phyloP scores from a whole-genome alignment of 2,888 invertebrate species.

The Aspidiotus rigidus region DNA sequence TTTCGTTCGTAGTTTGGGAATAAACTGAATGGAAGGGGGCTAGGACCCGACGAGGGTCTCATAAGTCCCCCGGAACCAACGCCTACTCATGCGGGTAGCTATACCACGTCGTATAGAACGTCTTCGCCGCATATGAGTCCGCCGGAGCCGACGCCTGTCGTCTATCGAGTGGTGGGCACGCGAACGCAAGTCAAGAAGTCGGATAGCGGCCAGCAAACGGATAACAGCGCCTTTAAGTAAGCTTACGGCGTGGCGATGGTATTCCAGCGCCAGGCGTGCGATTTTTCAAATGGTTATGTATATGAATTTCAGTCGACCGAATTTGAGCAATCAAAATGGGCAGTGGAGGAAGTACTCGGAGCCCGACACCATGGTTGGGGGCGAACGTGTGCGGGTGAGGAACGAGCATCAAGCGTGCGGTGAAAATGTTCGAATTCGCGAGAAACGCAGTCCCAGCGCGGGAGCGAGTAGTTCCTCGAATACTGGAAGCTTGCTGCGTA shows the following conservation, averaged over 20 bases:
- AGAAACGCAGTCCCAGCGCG: constrained; percentile 43
- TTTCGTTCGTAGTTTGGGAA: constrained; percentile 19
- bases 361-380: constrained; percentile 42
- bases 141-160: constrained; percentile 39
- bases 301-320: background rate
- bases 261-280: too few relatives aligned
- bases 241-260: background rate
- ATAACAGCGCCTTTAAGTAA: constrained; percentile 34
- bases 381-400: constrained; percentile 5
- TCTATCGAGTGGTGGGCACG: constrained; percentile 41
- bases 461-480: constrained; percentile 33
- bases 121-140: constrained; percentile 35
- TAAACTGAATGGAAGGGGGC: constrained; percentile 35
- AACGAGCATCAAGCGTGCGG: background rate
- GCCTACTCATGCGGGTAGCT: constrained; percentile 31
- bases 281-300: too few relatives aligned
- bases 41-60: constrained; percentile 36
- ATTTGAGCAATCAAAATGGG: constrained; percentile 2
- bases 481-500: constrained; percentile 23
- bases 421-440: constrained; percentile 41
- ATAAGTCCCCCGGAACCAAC: constrained; percentile 36
- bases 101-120: constrained; percentile 9
- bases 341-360: constrained; percentile 48
- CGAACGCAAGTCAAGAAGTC: constrained; percentile 43
- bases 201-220: constrained; percentile 50